phyloP scores from a whole-genome alignment of 1,140 invertebrate species.

The Drosophila carrolli region DNA sequence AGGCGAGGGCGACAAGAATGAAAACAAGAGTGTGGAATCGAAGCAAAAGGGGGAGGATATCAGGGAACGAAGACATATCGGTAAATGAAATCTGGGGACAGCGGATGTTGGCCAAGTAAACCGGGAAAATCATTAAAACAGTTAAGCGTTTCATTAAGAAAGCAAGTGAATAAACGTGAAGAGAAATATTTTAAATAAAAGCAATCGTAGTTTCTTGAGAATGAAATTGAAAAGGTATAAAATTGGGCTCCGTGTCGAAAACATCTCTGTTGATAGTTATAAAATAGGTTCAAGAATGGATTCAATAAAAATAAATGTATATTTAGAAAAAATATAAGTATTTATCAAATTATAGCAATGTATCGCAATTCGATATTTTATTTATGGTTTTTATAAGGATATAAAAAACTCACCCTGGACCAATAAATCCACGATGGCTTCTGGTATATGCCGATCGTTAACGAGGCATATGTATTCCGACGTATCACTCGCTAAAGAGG shows the following conservation, averaged over 20 bases:
- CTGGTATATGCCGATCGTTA: constrained; percentile 88
- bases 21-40: constrained; percentile 36
- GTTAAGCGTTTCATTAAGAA: constrained; percentile 58
- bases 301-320: no score
- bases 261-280: no score
- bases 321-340: no score
- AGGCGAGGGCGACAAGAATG: constrained; percentile 36
- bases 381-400: no score
- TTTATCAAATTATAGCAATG: no score
- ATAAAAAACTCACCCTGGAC: constrained; percentile 87
- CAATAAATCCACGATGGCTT: constrained; percentile 87
- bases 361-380: no score
- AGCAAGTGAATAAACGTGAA: constrained; percentile 9
- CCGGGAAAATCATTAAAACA: constrained; percentile 75
- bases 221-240: background rate
- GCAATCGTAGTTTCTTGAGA: background rate
- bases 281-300: no score
- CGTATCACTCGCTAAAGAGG: constrained; percentile 87
- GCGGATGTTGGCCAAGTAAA: constrained; percentile 50
- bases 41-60: constrained; percentile 8
- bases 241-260: no score
- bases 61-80: constrained; percentile 46
- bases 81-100: constrained; percentile 51
- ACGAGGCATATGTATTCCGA: constrained; percentile 89
- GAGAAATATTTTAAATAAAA: constrained; percentile 11